These are phyloP conservation scores for Hydraecia micacea DNA, from an alignment of 2,888 invertebrate species.

Conservation along the genomic window DNA sequence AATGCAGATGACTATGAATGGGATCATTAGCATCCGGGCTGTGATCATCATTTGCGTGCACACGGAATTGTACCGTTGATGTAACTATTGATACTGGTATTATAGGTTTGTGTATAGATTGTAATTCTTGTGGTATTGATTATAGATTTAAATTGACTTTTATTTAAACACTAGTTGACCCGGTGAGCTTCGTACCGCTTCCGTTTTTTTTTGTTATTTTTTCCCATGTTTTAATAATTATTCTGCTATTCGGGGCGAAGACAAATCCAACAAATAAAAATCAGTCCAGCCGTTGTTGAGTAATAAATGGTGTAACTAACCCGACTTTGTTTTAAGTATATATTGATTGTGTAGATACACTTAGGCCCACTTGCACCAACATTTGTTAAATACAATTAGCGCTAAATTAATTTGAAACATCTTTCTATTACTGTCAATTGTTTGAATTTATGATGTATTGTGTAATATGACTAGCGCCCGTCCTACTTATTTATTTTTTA, in stretches of 20 bases:
- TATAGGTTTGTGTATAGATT: constrained; percentile 2
- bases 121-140: not conserved
- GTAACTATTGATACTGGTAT: constrained; percentile 5
- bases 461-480: no score
- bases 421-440: not conserved
- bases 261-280: no score
- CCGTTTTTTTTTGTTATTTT: no score
- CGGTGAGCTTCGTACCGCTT: no score
- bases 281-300: no score
- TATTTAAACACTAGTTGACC: not conserved
- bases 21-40: constrained; percentile 82
- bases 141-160: not conserved
- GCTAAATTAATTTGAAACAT: not conserved
- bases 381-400: not conserved
- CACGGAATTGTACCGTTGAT: constrained; percentile 43
- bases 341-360: not conserved
- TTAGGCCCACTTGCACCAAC: not conserved
- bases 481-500: not conserved
- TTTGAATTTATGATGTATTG: not conserved
- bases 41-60: constrained; percentile 80
- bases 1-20: constrained; percentile 87
- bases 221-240: no score
- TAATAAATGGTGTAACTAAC: no score
- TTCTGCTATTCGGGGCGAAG: no score
- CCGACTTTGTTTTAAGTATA: no score